Base-by-base conservation (phyloP, 2,888 invertebrate genomes). In the Taenaris catops region DNA sequence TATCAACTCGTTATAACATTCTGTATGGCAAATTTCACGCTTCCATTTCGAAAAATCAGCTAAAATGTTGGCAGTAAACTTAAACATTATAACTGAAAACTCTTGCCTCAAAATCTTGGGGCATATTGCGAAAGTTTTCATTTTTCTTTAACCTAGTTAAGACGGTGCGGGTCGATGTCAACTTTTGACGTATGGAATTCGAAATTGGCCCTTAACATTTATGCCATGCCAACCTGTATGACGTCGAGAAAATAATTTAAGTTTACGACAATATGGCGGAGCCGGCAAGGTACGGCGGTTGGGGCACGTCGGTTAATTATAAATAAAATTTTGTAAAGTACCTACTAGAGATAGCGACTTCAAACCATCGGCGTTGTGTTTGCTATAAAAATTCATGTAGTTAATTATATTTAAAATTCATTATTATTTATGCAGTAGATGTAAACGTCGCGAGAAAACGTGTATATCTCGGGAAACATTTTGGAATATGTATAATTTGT, bases 121-220 rank as follows among this genome's bases (percentile, higher is more conserved):
- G 60, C 68, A 73, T 80, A 80, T 81, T 81, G 73, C 66, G 35
- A 75, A 81, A 81, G 73, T 81, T 81, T 76, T 62, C 67, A 74
- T 79, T 78, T 78, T 78, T 73, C 70, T 68, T 63, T 70, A 78
- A 80, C 80, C 78, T 63, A 76, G 73, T 76, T 78, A 73, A 58
- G 50, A 57, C 59, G 60, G 55, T 57, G 51, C 51, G 53, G 48
- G 53, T 53, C 56, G 53, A 59, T 68, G 69, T 69, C 67, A 71
- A 67, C 58, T 63, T 65, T 48, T 48, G 34, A 43, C 46, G 53
- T 51, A 52, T 46, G 48, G 47, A 55, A 60, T 39, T 39, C 31
- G 20, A 62, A 62, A 74, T 70, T 70, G 71, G 63, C 67, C 32
- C 16, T 24, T 25, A 8, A 35, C 21, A 25, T 28, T 28, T 25